phyloP scores from a whole-genome alignment of 2,888 invertebrate species.

The Unio delphinus region DNA sequence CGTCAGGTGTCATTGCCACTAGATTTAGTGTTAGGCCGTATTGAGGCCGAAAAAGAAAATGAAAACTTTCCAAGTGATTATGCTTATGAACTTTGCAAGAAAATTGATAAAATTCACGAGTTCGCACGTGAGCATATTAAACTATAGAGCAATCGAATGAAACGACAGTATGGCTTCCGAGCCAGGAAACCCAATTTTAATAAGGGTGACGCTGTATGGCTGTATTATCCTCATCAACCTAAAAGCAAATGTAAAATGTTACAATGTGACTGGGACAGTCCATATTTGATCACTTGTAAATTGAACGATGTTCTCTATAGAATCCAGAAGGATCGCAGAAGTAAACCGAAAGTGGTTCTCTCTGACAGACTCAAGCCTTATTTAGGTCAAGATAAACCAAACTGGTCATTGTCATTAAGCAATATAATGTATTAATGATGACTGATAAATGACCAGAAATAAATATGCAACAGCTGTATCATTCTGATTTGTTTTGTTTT shows the following conservation, averaged over 20 bases:
- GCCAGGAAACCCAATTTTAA: slow-evolving; percentile 9
- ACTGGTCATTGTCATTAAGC: too few relatives aligned
- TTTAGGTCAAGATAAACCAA: too few relatives aligned
- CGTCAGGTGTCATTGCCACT: slow-evolving; percentile 18
- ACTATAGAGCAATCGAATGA: slow-evolving; percentile 10
- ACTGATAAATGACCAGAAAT: too few relatives aligned
- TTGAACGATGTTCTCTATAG: slow-evolving; percentile 9
- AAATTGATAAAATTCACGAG: slow-evolving; percentile 84
- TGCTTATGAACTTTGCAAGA: slow-evolving; percentile 33
- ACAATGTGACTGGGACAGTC: slow-evolving; percentile 20
- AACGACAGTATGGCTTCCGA: slow-evolving; percentile 13
- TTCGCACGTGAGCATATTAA: slow-evolving; percentile 38
- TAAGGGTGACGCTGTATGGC: slow-evolving; percentile 15
- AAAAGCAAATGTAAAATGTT: slow-evolving; percentile 8
- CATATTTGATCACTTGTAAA: slow-evolving; percentile 14
- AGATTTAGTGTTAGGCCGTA: slow-evolving; percentile 16
- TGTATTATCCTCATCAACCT: slow-evolving; percentile 16
- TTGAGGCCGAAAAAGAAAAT: slow-evolving; percentile 1
- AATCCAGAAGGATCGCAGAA: slow-evolving; percentile 2
- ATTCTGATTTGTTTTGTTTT: too few relatives aligned
- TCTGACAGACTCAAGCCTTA: too few relatives aligned
- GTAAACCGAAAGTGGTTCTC: too few relatives aligned
- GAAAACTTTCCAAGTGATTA: slow-evolving; percentile 18
- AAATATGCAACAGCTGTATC: too few relatives aligned
- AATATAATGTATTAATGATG: too few relatives aligned